phyloP scores from a whole-genome alignment of 2,113 vertebrate genomes.

The Vimba vimba region DNA sequence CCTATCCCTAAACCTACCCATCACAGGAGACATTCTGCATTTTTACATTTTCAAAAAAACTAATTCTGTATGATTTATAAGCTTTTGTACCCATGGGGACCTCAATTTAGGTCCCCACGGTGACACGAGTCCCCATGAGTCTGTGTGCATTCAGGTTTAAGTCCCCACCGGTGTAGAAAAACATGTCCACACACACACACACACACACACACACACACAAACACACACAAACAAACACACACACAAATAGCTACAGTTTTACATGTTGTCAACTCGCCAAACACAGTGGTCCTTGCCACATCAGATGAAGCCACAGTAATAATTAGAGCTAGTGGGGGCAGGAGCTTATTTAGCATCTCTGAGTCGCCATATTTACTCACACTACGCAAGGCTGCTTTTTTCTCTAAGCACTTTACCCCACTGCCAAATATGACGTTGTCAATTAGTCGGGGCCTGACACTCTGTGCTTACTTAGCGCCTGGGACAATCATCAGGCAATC shows the following conservation, averaged over 20 bases:
- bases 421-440: constrained; percentile 65
- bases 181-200: no score
- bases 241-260: background rate
- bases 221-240: background rate
- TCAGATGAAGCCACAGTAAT: background rate
- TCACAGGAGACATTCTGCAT: no score
- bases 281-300: background rate
- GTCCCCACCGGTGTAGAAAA: no score
- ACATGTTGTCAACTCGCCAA: background rate
- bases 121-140: no score
- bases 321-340: background rate
- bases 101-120: no score
- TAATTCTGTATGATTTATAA: no score
- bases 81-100: no score
- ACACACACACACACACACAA: no score
- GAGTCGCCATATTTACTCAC: constrained; percentile 43
- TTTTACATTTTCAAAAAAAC: no score
- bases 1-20: no score
- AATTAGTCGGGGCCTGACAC: constrained; percentile 65
- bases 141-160: no score
- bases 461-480: constrained; percentile 13
- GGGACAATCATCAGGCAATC: constrained; percentile 56
- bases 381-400: background rate
- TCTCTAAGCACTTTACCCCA: constrained; percentile 12
- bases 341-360: constrained; percentile 10